Evolutionary conservation across 1,140 invertebrate species (phyloP).

Genomic region (Galendromus occidentalis): DNA sequence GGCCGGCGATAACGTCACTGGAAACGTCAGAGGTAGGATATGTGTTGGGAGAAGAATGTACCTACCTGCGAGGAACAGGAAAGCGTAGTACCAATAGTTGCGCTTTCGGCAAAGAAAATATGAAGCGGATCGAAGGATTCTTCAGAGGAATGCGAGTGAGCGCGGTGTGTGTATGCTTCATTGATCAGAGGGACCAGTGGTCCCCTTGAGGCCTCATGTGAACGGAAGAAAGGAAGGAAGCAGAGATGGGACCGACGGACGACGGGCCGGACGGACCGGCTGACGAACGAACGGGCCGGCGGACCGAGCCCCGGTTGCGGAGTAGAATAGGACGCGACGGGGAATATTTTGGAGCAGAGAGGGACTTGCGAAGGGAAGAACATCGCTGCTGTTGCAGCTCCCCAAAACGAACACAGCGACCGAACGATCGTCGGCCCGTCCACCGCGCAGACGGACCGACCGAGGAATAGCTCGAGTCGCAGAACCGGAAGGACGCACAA

Average conservation of each 20-base stretch:
- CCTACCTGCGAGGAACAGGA: no score
- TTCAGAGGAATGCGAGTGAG: not conserved
- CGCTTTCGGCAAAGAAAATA: not conserved
- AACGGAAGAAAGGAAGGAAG: no score
- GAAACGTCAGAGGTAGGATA: no score
- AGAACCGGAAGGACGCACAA: no score
- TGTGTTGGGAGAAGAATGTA: no score
- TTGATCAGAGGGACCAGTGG: conserved; percentile 11
- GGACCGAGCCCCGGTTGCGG: not conserved
- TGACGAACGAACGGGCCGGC: no score
- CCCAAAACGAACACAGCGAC: not conserved
- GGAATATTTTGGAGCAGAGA: conserved; percentile 3
- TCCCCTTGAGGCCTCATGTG: not conserved
- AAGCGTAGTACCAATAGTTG: no score
- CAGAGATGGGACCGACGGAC: no score
- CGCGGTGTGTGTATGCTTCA: conserved; percentile 3
- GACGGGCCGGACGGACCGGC: not conserved
- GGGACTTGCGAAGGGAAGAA: not conserved
- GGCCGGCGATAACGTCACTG: no score
- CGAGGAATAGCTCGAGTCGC: no score
- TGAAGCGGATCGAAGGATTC: not conserved
- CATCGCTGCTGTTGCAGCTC: not conserved
- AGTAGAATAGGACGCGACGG: not conserved
- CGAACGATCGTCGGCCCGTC: no score
- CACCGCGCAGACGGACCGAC: no score